phyloP scores from a whole-genome alignment of 2,797 vertebrate species.

The Alca torda region DNA sequence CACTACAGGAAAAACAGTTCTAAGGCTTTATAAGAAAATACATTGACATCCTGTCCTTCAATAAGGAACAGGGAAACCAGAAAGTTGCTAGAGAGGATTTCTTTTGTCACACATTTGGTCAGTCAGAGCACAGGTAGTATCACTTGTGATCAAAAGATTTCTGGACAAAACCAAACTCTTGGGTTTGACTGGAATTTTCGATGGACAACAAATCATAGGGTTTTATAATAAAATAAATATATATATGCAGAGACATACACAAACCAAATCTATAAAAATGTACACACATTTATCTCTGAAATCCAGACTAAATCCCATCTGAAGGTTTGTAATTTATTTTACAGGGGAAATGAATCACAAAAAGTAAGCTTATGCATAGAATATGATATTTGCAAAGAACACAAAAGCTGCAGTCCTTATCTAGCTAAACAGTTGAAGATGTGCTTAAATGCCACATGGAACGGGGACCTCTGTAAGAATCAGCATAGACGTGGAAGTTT shows the following conservation, averaged over 20 bases:
- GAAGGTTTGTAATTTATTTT: slow-evolving; percentile 59
- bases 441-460: slow-evolving; percentile 28
- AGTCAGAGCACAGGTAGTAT: background rate
- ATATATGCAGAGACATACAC: slow-evolving; percentile 1
- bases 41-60: background rate
- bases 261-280: slow-evolving; percentile 12
- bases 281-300: slow-evolving; percentile 52
- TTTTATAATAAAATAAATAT: slow-evolving; percentile 51
- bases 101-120: background rate
- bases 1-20: background rate
- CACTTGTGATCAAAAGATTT: background rate
- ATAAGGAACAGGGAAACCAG: background rate
- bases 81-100: background rate
- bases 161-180: background rate
- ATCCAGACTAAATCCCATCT: slow-evolving; percentile 47
- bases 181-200: background rate
- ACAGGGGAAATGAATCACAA: slow-evolving; percentile 24
- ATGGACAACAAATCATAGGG: slow-evolving; percentile 8
- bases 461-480: background rate
- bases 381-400: slow-evolving; percentile 58
- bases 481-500: background rate
- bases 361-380: slow-evolving; percentile 20
- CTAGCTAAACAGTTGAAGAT: slow-evolving; percentile 40
- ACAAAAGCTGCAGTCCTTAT: slow-evolving; percentile 20
- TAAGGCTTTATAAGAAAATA: background rate